Base-by-base conservation (phyloP, 2,113 vertebrate species). In the Muntiacus reevesi region DNA sequence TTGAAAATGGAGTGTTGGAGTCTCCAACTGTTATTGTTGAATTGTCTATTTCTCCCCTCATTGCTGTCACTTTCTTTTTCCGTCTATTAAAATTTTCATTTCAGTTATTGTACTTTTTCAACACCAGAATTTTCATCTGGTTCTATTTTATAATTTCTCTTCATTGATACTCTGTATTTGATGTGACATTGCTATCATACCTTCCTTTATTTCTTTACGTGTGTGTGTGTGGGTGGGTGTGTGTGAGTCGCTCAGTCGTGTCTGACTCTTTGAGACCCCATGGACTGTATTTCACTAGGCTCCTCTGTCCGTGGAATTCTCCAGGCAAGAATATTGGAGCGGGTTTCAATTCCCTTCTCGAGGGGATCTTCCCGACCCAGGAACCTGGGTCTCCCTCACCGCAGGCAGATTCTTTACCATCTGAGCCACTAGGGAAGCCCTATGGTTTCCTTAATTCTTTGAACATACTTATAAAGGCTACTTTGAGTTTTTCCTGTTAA, bases 21-120 rank as follows among this genome's bases (percentile, higher is more conserved):
- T 79, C 43, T 47, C 76, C 76, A 79, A 47, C 14, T 86, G 23
- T 54, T 45, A 4, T 3, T 79, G 33, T 79, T 87, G 92, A 94
- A 43, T 87, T 62, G 33, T 87, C 71, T 87, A 2, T 79, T 64
- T 52, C 25, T 87, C 14, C 45, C 47, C 62, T 93, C 40, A 86
- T 86, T 76, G 59, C 52, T 78, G 83, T 87, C 62, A 47, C 33
- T 76, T 93, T 87, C 87, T 87, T 27, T 87, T 87, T 76, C 71
- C 10, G 0, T 78, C 50, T 55, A 30, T 52, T 85, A 40, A 92
- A 71, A 43, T 67, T 84, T 92, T 83, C 47, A 43, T 43, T 83
- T 93, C 5, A 30, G 33, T 87, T 78, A 60, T 60, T 74, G 28
- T 14, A 47, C 67, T 79, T 47, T 87, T 87, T 79, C 45, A 79